phyloP scores from a whole-genome alignment of 2,888 invertebrate species.

The Drymonia ruficornis region DNA sequence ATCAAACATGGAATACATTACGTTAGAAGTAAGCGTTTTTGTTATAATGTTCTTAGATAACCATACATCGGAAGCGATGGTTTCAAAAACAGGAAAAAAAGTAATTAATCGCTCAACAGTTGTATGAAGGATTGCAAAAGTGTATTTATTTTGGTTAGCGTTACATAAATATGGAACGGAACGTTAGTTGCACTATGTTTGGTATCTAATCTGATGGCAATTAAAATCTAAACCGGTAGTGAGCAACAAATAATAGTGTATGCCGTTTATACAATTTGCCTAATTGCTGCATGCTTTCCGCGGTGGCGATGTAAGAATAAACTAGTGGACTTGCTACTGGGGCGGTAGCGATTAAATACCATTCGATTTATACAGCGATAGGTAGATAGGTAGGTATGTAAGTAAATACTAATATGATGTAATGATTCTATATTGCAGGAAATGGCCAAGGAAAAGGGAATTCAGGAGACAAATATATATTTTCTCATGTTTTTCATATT shows the following conservation, averaged over 20 bases:
- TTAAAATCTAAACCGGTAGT: conserved; percentile 65
- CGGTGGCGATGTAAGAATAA: conserved; percentile 56
- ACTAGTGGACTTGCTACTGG: conserved; percentile 17
- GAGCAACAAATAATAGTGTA: conserved; percentile 59
- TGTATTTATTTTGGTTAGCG: conserved; percentile 41
- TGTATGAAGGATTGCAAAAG: conserved; percentile 31
- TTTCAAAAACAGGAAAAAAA: conserved; percentile 25
- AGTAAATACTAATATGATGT: too few species aligned
- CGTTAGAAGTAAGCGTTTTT: conserved; percentile 21
- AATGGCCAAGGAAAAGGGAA: too few species aligned
- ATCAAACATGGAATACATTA: conserved; percentile 41
- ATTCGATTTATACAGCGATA: too few species aligned
- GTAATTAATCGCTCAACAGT: conserved; percentile 27
- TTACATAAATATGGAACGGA: conserved; percentile 49
- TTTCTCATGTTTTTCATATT: too few species aligned
- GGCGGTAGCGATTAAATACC: conserved; percentile 25
- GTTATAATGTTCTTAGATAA: conserved; percentile 17
- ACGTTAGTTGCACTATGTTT: conserved; percentile 47
- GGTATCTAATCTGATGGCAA: conserved; percentile 60
- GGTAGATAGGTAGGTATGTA: too few species aligned
- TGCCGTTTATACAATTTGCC: conserved; percentile 71
- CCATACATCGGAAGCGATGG: conserved; percentile 11
- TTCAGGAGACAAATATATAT: too few species aligned
- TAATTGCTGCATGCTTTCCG: conserved; percentile 70
- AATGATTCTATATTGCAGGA: too few species aligned